Conservation (phyloP, 2,888 invertebrate species). For the Diogma glabrata region DNA sequence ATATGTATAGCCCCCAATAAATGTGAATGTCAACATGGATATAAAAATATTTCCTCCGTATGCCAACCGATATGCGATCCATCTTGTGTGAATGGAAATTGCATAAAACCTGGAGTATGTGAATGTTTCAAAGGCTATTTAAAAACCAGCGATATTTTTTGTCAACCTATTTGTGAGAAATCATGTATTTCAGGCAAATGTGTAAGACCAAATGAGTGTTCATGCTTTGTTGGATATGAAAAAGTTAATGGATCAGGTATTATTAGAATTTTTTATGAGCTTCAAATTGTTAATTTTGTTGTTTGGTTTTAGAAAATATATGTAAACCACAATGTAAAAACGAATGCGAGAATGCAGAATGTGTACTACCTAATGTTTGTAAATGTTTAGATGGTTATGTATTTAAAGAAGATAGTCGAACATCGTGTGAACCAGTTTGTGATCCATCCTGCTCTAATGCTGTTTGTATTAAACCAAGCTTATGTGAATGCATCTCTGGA, state of each 20-base stretch:
- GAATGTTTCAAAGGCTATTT: constrained; percentile 26
- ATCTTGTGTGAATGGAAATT: constrained; percentile 26
- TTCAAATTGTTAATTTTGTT: background rate
- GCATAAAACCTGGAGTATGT: constrained; percentile 31
- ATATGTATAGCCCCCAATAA: constrained; percentile 27
- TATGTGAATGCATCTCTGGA: constrained; percentile 46
- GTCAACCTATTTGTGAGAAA: constrained; percentile 27
- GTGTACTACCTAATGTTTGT: constrained; percentile 45
- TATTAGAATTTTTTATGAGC: background rate
- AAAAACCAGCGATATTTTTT: constrained; percentile 21
- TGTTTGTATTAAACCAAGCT: constrained; percentile 38
- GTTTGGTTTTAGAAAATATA: background rate
- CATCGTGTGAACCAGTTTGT: constrained; percentile 30
- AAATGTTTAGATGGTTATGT: constrained; percentile 39
- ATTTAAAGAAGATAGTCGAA: constrained; percentile 24
- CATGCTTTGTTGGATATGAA: constrained; percentile 20
- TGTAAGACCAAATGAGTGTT: constrained; percentile 25
- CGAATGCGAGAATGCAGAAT: constrained; percentile 31
- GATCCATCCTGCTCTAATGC: constrained; percentile 31
- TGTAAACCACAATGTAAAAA: constrained; percentile 29
- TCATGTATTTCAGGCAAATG: constrained; percentile 29
- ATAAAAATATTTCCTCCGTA: constrained; percentile 19
- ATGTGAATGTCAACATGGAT: constrained; percentile 28
- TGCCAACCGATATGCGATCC: constrained; percentile 18
- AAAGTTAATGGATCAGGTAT: background rate